Evolutionary conservation across 1,140 invertebrate genomes (phyloP).

Genomic region (Brevipalpus yothersi): DNA sequence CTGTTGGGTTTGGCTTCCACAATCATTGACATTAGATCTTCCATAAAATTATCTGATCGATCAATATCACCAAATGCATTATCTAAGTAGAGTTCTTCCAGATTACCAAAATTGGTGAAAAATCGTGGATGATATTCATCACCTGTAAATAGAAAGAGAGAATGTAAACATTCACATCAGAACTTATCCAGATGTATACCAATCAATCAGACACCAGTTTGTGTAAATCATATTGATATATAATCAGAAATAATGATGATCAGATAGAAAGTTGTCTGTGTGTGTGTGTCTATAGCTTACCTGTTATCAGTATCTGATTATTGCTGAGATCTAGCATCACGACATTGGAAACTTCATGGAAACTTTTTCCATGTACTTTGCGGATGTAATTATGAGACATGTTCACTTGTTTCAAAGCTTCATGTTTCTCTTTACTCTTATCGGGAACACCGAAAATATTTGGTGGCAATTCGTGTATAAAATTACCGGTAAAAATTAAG

Average conservation of each 20-base stretch:
- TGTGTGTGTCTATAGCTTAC: not conserved
- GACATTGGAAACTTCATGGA: conserved; percentile 43
- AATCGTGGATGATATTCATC: conserved; percentile 37
- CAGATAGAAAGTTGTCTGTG: not conserved
- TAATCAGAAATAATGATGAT: not conserved
- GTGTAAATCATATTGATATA: not conserved
- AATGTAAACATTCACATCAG: not conserved
- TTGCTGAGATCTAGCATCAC: conserved; percentile 44
- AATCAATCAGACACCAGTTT: not conserved
- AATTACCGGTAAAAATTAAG: conserved; percentile 46
- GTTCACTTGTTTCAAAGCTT: conserved; percentile 36
- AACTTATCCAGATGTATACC: conserved; percentile 12
- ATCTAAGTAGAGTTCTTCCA: conserved; percentile 42
- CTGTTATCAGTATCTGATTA: conserved; percentile 35
- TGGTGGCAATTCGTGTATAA: conserved; percentile 32
- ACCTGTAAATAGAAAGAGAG: conserved; percentile 16
- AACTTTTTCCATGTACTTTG: conserved; percentile 45
- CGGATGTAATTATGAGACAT: conserved; percentile 49
- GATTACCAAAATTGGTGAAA: conserved; percentile 47
- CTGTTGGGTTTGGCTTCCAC: conserved; percentile 35
- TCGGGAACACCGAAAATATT: conserved; percentile 30
- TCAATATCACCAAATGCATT: conserved; percentile 35
- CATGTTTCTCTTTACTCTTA: conserved; percentile 28
- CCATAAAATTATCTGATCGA: conserved; percentile 21
- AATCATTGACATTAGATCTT: conserved; percentile 38